These are phyloP conservation scores for Ctenopoma kingsleyae DNA, from an alignment of 2,797 vertebrate genomes.

Conservation along the genomic window DNA sequence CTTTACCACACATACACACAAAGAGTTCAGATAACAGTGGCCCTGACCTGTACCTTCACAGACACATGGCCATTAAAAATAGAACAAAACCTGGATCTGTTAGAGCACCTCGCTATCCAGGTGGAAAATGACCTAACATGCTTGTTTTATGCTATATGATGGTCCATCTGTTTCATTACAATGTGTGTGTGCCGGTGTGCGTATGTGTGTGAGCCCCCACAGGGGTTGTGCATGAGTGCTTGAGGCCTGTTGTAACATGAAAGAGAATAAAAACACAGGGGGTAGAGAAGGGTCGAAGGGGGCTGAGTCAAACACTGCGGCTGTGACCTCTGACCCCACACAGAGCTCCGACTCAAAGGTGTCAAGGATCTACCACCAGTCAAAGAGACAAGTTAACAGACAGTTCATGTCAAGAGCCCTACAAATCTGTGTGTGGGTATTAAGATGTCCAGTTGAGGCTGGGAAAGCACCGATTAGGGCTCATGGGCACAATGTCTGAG, in stretches of 20 bases:
- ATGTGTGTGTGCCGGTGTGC: conserved; percentile 30
- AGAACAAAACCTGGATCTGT: conserved; percentile 71
- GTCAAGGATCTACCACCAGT: conserved; percentile 71
- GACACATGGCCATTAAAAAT: conserved; percentile 81
- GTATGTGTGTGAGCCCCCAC: conserved; percentile 46
- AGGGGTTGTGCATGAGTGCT: conserved; percentile 72
- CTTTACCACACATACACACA: conserved; percentile 62
- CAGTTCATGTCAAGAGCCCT: conserved; percentile 61
- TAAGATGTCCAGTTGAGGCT: conserved; percentile 5
- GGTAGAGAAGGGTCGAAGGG: conserved; percentile 67
- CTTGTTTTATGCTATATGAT: conserved; percentile 69
- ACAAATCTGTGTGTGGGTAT: conserved; percentile 8
- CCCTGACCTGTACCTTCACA: conserved; percentile 65
- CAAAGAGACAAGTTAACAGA: conserved; percentile 71
- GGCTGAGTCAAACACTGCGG: conserved; percentile 74
- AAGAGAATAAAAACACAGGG: conserved; percentile 75
- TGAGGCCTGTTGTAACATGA: conserved; percentile 77
- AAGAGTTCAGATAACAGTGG: conserved; percentile 50
- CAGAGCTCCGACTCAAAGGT: conserved; percentile 66
- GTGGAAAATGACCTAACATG: conserved; percentile 68
- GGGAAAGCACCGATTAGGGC: conserved; percentile 23
- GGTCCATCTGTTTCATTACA: conserved; percentile 56
- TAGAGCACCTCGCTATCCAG: conserved; percentile 56
- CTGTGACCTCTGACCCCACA: conserved; percentile 67
- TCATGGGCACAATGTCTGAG: conserved; percentile 17